These are phyloP conservation scores for Sapajus apella DNA, from an alignment of 2,113 vertebrate genomes.

Conservation along the genomic window DNA sequence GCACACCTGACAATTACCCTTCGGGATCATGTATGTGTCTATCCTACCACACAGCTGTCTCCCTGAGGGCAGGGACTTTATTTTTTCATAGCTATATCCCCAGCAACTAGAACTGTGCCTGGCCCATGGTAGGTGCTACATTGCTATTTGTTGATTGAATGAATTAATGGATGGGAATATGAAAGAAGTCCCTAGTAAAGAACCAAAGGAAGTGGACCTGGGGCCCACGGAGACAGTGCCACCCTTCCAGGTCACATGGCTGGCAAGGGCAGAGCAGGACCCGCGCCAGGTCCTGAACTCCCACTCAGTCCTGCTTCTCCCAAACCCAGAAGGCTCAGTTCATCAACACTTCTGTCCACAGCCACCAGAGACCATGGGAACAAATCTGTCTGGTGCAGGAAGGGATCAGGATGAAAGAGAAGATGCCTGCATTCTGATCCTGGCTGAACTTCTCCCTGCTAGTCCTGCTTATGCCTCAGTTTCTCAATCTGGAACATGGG, in stretches of 20 bases:
- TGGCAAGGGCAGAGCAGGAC: background rate
- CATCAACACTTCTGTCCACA: background rate
- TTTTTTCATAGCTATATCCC: background rate
- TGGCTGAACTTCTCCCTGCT: background rate
- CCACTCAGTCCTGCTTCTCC: background rate
- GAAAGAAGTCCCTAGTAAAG: background rate
- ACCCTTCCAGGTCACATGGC: background rate
- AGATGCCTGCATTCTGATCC: background rate
- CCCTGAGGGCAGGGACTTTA: background rate
- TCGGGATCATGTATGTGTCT: background rate
- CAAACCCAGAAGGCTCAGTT: background rate
- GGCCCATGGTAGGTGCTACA: background rate
- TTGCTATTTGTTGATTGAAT: background rate
- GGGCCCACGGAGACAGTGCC: background rate
- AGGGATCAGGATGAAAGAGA: background rate
- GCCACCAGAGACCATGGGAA: fast-evolving
- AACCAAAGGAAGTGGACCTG: background rate
- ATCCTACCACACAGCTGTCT: background rate
- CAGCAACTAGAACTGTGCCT: background rate
- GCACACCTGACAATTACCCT: background rate
- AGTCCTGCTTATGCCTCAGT: background rate
- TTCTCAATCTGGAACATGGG: background rate
- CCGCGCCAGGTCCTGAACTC: background rate
- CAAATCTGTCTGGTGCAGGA: background rate
- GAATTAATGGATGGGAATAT: background rate